phyloP scores from a whole-genome alignment of 2,113 vertebrate species.

The Thryonomys swinderianus region DNA sequence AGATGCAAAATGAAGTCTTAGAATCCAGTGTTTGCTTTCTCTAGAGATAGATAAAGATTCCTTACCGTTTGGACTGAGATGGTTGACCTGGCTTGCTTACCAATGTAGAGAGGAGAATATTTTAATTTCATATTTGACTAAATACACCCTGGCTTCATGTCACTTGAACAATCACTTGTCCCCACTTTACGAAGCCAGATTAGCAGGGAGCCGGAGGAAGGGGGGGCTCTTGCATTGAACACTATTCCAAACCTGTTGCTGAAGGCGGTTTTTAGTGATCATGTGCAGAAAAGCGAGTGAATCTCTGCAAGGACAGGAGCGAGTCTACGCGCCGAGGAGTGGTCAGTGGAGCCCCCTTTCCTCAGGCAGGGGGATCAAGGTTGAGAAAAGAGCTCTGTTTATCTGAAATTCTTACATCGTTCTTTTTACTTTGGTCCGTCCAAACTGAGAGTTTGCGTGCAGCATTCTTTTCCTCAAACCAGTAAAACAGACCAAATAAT shows the following conservation, averaged over 20 bases:
- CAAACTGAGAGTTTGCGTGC: slow-evolving; percentile 33
- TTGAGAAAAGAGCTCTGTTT: background rate
- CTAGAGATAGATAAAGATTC: background rate
- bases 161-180: background rate
- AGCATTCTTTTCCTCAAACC: slow-evolving; percentile 33
- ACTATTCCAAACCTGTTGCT: slow-evolving; percentile 69
- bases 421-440: slow-evolving; percentile 54
- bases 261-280: slow-evolving; percentile 62
- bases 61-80: background rate
- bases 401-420: slow-evolving; percentile 39
- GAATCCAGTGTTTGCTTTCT: slow-evolving; percentile 1
- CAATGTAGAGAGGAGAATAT: slow-evolving; percentile 42
- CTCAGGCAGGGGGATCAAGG: slow-evolving; percentile 60
- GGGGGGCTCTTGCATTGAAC: slow-evolving; percentile 59
- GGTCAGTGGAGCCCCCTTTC: slow-evolving; percentile 57
- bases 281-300: slow-evolving; percentile 29
- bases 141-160: slow-evolving; percentile 45
- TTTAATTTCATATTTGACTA: slow-evolving; percentile 69
- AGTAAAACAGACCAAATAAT: background rate
- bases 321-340: slow-evolving; percentile 57
- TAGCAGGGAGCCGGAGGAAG: background rate
- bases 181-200: slow-evolving; percentile 37
- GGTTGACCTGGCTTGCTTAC: slow-evolving; percentile 33
- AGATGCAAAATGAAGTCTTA: slow-evolving; percentile 34
- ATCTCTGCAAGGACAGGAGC: slow-evolving; percentile 57